These are phyloP conservation scores for Strigops habroptila DNA, from an alignment of 2,113 vertebrate genomes.

Conservation along the genomic window DNA sequence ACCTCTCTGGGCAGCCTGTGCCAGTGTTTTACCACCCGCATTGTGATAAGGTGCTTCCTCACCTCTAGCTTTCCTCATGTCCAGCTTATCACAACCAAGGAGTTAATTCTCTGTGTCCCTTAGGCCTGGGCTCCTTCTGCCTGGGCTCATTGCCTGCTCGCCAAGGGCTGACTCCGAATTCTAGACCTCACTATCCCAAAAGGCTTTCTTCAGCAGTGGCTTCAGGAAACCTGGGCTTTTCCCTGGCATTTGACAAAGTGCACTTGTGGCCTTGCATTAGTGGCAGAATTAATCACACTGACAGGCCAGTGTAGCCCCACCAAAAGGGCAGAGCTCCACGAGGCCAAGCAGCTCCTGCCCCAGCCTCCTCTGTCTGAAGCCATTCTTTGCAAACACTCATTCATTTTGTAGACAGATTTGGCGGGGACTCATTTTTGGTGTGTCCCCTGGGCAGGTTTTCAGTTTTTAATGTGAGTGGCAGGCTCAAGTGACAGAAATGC, in stretches of 20 bases:
- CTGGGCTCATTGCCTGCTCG: neutral
- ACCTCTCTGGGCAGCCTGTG: neutral
- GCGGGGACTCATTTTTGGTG: neutral
- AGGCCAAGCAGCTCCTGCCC: neutral
- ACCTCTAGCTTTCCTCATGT: neutral
- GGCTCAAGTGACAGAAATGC: neutral
- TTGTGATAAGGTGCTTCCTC: neutral
- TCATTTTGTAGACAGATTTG: neutral
- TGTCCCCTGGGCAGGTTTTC: neutral
- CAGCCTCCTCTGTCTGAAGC: neutral
- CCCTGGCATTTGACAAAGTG: neutral
- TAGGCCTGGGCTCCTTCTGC: neutral
- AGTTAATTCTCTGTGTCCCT: neutral
- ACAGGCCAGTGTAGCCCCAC: neutral
- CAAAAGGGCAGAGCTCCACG: neutral
- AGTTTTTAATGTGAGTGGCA: neutral
- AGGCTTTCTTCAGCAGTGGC: neutral
- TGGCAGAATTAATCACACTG: neutral
- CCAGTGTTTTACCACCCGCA: neutral
- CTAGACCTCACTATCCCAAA: neutral
- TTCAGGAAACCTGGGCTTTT: neutral
- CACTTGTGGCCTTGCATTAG: neutral
- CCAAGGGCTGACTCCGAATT: neutral
- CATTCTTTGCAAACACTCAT: neutral
- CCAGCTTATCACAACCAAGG: neutral